These are phyloP conservation scores for Allophyes oxyacanthae DNA, from an alignment of 2,888 invertebrate genomes.

Conservation along the genomic window DNA sequence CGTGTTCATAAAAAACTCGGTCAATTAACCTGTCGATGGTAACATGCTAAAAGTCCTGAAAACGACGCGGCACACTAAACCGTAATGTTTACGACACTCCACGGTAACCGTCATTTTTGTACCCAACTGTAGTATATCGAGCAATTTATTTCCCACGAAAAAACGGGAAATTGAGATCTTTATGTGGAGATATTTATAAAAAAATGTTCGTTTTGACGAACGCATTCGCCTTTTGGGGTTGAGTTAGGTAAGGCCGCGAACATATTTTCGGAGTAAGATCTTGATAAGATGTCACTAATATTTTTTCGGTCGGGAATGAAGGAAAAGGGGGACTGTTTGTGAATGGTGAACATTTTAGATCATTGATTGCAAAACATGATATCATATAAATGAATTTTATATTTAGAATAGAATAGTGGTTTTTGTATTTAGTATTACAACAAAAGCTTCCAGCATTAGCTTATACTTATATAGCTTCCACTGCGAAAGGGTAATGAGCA, in stretches of 20 bases:
- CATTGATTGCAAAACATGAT: constrained; percentile 20
- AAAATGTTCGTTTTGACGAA: constrained; percentile 53
- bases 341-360: constrained; percentile 28
- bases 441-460: too few relatives aligned
- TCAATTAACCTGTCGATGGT: constrained; percentile 56
- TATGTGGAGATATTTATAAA: constrained; percentile 59
- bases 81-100: constrained; percentile 46
- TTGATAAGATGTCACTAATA: constrained; percentile 50
- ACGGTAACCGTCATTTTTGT: constrained; percentile 54
- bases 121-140: constrained; percentile 58
- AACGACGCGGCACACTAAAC: constrained; percentile 41
- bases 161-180: constrained; percentile 71
- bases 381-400: background rate
- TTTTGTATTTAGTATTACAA: too few relatives aligned
- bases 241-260: constrained; percentile 43
- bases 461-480: too few relatives aligned
- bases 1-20: constrained; percentile 36
- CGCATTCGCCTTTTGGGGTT: constrained; percentile 45
- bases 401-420: too few relatives aligned
- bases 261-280: constrained; percentile 52
- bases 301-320: constrained; percentile 47
- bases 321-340: constrained; percentile 13
- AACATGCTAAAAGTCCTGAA: constrained; percentile 41
- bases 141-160: constrained; percentile 63
- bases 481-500: too few relatives aligned